A percentile compares a stretch with the other conserved stretches of the same genome.
Evolutionary conservation across 2,888 invertebrate species (phyloP).

Genomic region (Cabera pusaria): DNA sequence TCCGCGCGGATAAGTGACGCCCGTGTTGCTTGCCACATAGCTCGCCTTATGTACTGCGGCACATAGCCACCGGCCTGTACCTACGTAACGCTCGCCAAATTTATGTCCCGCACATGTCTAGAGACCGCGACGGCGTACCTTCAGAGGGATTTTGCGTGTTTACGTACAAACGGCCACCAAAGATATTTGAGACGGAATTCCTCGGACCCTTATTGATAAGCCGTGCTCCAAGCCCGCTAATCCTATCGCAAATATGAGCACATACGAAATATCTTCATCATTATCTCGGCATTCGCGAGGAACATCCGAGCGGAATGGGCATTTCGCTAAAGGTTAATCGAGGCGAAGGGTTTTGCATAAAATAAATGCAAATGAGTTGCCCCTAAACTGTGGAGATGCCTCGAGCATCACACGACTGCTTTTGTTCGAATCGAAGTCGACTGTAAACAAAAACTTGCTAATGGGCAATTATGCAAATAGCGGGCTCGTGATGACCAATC

Average conservation of each 20-base stretch:
- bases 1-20: constrained; percentile 83
- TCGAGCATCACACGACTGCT: constrained; percentile 43
- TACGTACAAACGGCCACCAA: constrained; percentile 71
- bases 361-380: constrained; percentile 52
- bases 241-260: constrained; percentile 36
- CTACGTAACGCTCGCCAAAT: constrained; percentile 81
- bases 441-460: constrained; percentile 74
- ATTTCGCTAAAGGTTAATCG: constrained; percentile 42
- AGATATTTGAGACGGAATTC: constrained; percentile 78
- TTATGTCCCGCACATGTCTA: constrained; percentile 83
- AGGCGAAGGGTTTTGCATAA: constrained; percentile 45
- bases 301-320: constrained; percentile 26
- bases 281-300: constrained; percentile 28
- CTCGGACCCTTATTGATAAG: constrained; percentile 77
- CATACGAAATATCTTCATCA: constrained; percentile 33
- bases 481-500: constrained; percentile 66
- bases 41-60: constrained; percentile 73
- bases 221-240: constrained; percentile 49
- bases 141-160: constrained; percentile 82
- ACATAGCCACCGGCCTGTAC: constrained; percentile 77
- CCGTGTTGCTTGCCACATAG: constrained; percentile 78
- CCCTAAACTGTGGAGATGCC: constrained; percentile 42
- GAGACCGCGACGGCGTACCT: constrained; percentile 81
- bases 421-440: constrained; percentile 50
- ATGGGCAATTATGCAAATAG: constrained; percentile 75